A percentile compares a stretch with the other conserved stretches of the same genome.
Conservation (phyloP, 2,113 vertebrate species). For the Uria aalge region DNA sequence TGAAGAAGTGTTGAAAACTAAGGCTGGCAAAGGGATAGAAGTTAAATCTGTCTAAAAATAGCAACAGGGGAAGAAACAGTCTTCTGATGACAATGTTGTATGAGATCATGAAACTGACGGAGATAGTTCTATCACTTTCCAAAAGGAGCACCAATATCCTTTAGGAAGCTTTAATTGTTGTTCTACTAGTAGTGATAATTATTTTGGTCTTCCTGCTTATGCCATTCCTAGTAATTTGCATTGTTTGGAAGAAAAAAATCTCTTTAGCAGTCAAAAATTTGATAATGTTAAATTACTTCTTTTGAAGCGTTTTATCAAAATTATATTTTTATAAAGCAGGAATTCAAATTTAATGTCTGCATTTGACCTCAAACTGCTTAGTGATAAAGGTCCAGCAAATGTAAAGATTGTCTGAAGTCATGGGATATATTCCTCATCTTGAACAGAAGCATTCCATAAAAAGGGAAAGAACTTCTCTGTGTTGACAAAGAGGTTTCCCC, state of each 20-base stretch:
- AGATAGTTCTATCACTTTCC: neutral
- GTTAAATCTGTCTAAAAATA: neutral
- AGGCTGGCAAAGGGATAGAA: neutral
- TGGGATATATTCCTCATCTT: neutral
- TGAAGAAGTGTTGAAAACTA: neutral
- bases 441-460: neutral
- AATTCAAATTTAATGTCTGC: neutral
- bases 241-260: neutral
- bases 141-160: neutral
- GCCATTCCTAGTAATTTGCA: neutral
- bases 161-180: neutral
- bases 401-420: neutral
- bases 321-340: neutral
- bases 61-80: neutral
- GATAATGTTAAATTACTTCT: neutral
- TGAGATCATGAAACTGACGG: neutral
- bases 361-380: neutral
- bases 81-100: neutral
- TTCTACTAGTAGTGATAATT: neutral
- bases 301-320: neutral
- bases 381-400: neutral
- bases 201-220: neutral
- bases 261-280: neutral
- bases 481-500: neutral
- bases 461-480: neutral